Conservation (phyloP, 2,888 invertebrate species). For the Altica lythri region DNA sequence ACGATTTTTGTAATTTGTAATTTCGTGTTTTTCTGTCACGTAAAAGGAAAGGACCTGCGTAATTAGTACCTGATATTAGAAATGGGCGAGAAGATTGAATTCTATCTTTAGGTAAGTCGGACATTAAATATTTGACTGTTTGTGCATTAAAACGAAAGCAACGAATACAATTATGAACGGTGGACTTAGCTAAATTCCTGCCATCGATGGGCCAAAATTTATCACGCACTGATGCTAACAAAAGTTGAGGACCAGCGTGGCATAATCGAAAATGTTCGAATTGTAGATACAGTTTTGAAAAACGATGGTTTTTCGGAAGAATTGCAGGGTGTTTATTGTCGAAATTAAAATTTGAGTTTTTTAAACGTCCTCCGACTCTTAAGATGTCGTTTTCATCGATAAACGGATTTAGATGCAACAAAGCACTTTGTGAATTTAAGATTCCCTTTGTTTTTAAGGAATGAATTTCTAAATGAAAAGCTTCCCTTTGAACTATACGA, state of each 20-base stretch:
- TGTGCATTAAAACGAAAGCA: constrained; percentile 30
- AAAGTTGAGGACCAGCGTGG: constrained; percentile 33
- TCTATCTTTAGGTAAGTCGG: constrained; percentile 26
- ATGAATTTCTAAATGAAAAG: not conserved
- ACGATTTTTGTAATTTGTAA: constrained; percentile 27
- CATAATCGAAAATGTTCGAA: constrained; percentile 29
- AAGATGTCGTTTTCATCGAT: constrained; percentile 27
- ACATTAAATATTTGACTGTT: constrained; percentile 27
- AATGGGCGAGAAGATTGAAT: constrained; percentile 30
- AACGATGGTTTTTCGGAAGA: constrained; percentile 28
- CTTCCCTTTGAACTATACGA: constrained; percentile 12
- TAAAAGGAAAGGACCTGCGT: constrained; percentile 35
- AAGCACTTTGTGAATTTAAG: not conserved
- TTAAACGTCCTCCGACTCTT: constrained; percentile 31
- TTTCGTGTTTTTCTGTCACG: constrained; percentile 31
- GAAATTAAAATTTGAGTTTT: constrained; percentile 30
- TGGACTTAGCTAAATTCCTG: constrained; percentile 28
- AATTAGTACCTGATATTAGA: constrained; percentile 32
- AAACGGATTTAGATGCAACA: too few relatives aligned
- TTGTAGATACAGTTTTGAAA: constrained; percentile 32
- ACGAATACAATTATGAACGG: constrained; percentile 30
- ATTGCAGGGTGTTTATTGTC: constrained; percentile 36
- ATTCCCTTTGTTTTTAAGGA: not conserved
- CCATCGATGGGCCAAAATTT: constrained; percentile 38
- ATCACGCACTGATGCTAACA: constrained; percentile 32